Conservation (phyloP, 2,888 invertebrate genomes). For the Dascillus cervinus region DNA sequence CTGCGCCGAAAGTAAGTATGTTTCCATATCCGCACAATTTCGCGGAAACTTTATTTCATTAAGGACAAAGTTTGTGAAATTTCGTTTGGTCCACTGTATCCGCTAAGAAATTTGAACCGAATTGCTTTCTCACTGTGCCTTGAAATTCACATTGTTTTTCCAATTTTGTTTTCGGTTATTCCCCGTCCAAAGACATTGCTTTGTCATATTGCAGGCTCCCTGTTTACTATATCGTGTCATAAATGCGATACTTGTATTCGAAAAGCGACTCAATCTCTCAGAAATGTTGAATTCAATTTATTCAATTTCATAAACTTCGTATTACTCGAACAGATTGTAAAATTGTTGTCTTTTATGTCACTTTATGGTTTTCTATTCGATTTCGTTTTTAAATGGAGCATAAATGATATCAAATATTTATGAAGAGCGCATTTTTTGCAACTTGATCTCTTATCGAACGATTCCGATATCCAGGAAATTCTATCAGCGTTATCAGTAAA, state of each 20-base stretch:
- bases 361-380: no score
- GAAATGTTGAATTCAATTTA: conserved; percentile 12
- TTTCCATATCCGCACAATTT: no score
- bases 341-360: no score
- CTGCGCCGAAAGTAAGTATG: conserved; percentile 9
- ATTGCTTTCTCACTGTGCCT: conserved; percentile 24
- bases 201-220: conserved; percentile 13
- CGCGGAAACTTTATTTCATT: no score
- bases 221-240: conserved; percentile 10
- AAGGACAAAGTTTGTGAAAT: no score
- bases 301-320: conserved; percentile 10
- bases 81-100: conserved; percentile 14
- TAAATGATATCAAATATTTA: no score
- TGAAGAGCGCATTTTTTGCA: no score
- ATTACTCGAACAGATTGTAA: no score
- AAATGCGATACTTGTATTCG: conserved; percentile 11
- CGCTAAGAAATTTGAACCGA: conserved; percentile 22
- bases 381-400: no score
- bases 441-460: no score
- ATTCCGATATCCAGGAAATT: no score
- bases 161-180: conserved; percentile 21
- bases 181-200: conserved; percentile 13
- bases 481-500: no score
- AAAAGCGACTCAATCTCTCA: conserved; percentile 10
- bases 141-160: conserved; percentile 25